Percentiles rank a stretch among this genome's conserved stretches.
phyloP scores from a whole-genome alignment of 2,888 invertebrate species.

The Netelia virgata region DNA sequence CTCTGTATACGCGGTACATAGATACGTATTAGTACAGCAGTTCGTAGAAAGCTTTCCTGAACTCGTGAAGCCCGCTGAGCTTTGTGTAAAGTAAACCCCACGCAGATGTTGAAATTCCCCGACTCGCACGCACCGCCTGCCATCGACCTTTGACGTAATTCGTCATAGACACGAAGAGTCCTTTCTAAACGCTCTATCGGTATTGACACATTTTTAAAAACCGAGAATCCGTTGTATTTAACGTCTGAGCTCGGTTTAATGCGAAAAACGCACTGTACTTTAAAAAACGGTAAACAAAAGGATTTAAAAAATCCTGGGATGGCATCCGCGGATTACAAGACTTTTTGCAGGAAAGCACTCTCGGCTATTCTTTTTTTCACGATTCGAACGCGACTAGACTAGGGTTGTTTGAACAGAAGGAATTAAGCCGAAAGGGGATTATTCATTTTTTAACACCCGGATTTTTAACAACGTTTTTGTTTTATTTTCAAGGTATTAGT shows the following conservation, averaged over 20 bases:
- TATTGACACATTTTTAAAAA: not conserved
- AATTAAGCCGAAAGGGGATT: not conserved
- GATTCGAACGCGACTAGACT: not conserved
- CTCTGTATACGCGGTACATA: not conserved
- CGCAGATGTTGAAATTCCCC: not conserved
- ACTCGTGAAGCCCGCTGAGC: not conserved
- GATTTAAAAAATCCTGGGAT: not conserved
- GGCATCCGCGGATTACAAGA: not conserved
- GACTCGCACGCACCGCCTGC: not conserved
- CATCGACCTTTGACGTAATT: not conserved
- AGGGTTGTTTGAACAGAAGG: not conserved
- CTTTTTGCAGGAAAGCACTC: not conserved
- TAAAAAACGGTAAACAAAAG: not conserved
- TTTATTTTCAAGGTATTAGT: constrained; percentile 89
- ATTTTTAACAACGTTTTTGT: constrained; percentile 1
- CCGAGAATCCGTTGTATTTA: not conserved
- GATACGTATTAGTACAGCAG: not conserved
- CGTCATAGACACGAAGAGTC: not conserved
- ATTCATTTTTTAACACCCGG: constrained; percentile 4
- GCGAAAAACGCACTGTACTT: not conserved
- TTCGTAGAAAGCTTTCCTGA: not conserved
- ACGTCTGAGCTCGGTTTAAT: not conserved
- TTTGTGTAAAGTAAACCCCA: not conserved
- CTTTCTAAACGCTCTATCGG: not conserved
- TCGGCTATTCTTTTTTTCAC: not conserved